These are phyloP conservation scores for Vesta saturnalis DNA, from an alignment of 2,888 invertebrate species.

Conservation along the genomic window DNA sequence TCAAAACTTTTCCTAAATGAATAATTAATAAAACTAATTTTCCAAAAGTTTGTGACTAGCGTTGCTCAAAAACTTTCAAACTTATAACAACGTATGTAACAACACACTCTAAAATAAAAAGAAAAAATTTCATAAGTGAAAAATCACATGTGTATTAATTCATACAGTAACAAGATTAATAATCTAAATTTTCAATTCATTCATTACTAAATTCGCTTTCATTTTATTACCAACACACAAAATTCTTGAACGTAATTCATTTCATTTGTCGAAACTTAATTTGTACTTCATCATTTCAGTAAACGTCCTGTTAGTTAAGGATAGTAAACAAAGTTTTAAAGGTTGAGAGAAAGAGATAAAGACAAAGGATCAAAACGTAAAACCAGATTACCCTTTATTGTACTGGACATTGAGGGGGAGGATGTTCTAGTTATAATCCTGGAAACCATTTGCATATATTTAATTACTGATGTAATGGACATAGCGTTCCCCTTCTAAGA, in stretches of 20 bases:
- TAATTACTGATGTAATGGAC: slow-evolving; percentile 48
- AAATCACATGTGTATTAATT: slow-evolving; percentile 3
- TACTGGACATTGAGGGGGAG: slow-evolving; percentile 34
- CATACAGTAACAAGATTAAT: background rate
- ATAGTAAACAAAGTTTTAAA: slow-evolving; percentile 21
- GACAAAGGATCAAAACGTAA: slow-evolving; percentile 20
- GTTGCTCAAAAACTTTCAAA: no score
- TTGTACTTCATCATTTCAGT: slow-evolving; percentile 28
- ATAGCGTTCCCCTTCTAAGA: slow-evolving; percentile 40
- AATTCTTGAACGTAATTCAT: slow-evolving; percentile 32
- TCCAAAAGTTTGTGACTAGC: no score
- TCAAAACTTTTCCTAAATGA: no score
- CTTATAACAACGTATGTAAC: no score
- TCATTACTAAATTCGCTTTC: slow-evolving; percentile 17
- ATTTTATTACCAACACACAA: slow-evolving; percentile 21
- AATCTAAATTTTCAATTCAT: slow-evolving; percentile 1
- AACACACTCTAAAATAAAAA: no score
- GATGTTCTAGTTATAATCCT: slow-evolving; percentile 45
- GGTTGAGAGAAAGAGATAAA: slow-evolving; percentile 26
- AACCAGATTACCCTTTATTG: slow-evolving; percentile 31
- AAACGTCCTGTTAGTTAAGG: slow-evolving; percentile 17
- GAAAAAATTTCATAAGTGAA: no score
- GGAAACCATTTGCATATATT: slow-evolving; percentile 53
- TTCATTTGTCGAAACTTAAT: slow-evolving; percentile 40
- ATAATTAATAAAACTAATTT: no score